Percentiles rank a stretch among this genome's conserved stretches.
Conservation (phyloP, 1,140 invertebrate genomes). For the Eupristina koningsbergeri region DNA sequence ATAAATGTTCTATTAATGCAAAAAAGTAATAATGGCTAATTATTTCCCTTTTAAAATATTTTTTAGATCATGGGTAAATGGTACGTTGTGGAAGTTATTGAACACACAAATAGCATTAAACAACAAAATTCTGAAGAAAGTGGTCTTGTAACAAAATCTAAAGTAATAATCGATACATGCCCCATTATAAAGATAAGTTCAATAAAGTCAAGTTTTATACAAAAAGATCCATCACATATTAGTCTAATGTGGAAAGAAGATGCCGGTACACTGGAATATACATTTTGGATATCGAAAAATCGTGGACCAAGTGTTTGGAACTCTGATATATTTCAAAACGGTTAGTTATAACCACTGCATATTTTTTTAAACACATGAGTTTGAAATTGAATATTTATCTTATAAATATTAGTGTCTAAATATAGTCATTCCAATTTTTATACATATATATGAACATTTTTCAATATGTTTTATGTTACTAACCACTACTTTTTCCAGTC, state of each 20-base stretch:
- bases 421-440: too few species aligned
- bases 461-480: too few species aligned
- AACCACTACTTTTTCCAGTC: too few species aligned
- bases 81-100: conserved; percentile 49
- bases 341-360: neutral
- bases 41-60: neutral
- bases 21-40: too few species aligned
- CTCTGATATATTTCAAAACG: conserved; percentile 33
- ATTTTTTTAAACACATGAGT: neutral
- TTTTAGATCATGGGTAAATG: conserved; percentile 46
- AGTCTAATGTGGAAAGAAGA: conserved; percentile 41
- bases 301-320: conserved; percentile 36
- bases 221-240: conserved; percentile 1
- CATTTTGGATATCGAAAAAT: conserved; percentile 33
- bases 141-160: neutral
- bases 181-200: conserved; percentile 25
- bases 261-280: conserved; percentile 37
- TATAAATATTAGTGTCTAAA: too few species aligned
- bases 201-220: neutral
- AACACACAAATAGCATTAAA: conserved; percentile 15
- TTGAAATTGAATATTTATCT: too few species aligned
- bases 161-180: conserved; percentile 20
- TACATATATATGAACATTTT: too few species aligned
- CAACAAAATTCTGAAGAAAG: neutral
- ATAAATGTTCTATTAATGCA: too few species aligned